Evolutionary conservation across 2,888 invertebrate species (phyloP), one percentile per base, ranked within the genome.

Genomic region (Podabrus alpinus): DNA sequence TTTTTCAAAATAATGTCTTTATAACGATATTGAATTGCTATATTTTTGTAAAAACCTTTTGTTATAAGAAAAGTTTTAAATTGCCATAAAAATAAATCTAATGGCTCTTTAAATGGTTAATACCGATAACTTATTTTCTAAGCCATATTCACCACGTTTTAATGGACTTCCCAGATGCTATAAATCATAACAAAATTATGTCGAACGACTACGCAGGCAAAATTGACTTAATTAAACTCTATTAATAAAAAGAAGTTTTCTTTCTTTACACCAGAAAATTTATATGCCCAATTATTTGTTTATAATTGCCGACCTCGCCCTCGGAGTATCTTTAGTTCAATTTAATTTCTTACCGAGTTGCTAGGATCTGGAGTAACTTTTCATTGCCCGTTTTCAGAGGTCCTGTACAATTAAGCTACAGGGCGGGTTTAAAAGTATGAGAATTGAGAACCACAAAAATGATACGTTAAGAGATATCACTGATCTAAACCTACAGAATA

Each of bases 1-100:
- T 79, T 79, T 79, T 78, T 80, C 78, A 80, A 79, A 75, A 77
- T 79, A 80, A 78, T 73, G 79, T 69, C 77, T 72, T 71, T 73
- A 72, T 73, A 73, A 72, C 71, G 72, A 74, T 71, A 77, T 76
- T 74, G 74, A 79, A 73, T 68, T 60, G 73, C 76, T 66, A 74
- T 77, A 73, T 75, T 78, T 75, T 59, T 71, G 68, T 71, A 59
- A 69, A 68, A 69, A 62, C 68, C 62, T 59, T 71, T 72, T 72
- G 73, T 59, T 69, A 67, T 66, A 70, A 71, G 75, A 70, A 70
- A 71, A 76, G 70, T 29, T 67, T 67, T 29, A 25, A 67, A 67
- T 67, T 67, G 67, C 19, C 24, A 67, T 16, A 45, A 29, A 45
- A 29, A 25, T 45, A 67, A 19, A 67, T 64, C 21, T 62, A 45